Conservation (phyloP, 92 coral and sea anemone genomes). For the Hydrozoanthus gracilis region DNA sequence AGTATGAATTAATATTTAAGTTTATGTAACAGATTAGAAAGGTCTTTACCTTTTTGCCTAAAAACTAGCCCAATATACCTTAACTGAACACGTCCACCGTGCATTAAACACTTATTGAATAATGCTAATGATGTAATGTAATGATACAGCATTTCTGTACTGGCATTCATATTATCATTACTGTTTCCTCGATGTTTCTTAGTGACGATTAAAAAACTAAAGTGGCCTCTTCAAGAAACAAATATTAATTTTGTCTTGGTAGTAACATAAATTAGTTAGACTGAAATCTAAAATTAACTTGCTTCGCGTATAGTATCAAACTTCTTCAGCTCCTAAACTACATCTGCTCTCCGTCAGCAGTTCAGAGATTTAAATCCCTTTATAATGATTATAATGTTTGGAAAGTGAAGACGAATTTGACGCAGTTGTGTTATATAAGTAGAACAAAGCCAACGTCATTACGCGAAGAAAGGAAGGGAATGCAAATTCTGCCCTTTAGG, state of each 20-base stretch:
- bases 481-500: background rate
- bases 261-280: constrained; percentile 5
- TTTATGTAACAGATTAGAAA: too few species aligned
- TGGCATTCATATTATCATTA: background rate
- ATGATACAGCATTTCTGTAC: background rate
- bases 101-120: too few species aligned
- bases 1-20: too few species aligned
- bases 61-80: too few species aligned
- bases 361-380: background rate
- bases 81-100: too few species aligned
- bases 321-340: background rate
- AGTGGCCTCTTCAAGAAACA: background rate
- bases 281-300: background rate
- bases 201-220: too few species aligned
- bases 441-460: constrained; percentile 1
- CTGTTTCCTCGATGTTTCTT: too few species aligned
- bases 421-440: constrained; percentile 2
- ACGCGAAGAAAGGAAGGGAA: background rate
- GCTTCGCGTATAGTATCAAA: background rate
- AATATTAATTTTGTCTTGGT: background rate
- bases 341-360: constrained; percentile 11
- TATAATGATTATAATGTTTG: background rate
- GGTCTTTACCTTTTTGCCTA: too few species aligned
- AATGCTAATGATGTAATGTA: too few species aligned
- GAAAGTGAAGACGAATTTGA: background rate